Conservation (phyloP, 1,140 invertebrate genomes). For the Odontomachus brunneus region DNA sequence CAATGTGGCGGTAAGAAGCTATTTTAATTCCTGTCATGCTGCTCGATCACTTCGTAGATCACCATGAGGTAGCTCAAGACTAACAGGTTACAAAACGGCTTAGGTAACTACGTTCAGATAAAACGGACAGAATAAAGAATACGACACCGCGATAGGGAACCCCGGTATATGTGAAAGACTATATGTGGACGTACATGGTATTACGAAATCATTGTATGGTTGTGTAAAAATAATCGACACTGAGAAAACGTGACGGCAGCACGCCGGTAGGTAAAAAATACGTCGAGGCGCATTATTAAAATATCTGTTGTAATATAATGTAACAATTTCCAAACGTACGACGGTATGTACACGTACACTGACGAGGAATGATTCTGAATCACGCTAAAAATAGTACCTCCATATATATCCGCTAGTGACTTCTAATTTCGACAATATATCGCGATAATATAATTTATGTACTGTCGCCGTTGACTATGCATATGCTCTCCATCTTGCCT, state of each 20-base stretch:
- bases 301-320: constrained; percentile 55
- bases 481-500: constrained; percentile 83
- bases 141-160: background rate
- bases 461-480: constrained; percentile 78
- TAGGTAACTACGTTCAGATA: background rate
- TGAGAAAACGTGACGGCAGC: constrained; percentile 24
- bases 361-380: constrained; percentile 71
- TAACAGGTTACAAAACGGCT: constrained; percentile 13
- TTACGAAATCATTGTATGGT: too few relatives aligned
- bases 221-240: background rate
- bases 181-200: too few relatives aligned
- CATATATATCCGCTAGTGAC: constrained; percentile 31
- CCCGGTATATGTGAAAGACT: too few relatives aligned
- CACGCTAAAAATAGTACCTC: constrained; percentile 64
- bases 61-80: constrained; percentile 36
- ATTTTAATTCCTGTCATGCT: background rate
- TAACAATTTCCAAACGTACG: constrained; percentile 47
- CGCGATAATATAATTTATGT: constrained; percentile 47
- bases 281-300: constrained; percentile 38
- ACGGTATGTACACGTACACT: constrained; percentile 54
- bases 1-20: background rate
- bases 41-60: constrained; percentile 16
- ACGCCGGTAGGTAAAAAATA: constrained; percentile 37
- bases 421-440: constrained; percentile 7
- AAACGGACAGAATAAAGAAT: constrained; percentile 9